Evolutionary conservation across 2,888 invertebrate species (phyloP), one percentile per base, ranked within the genome.

Genomic region (Zaprionus lineosus): DNA sequence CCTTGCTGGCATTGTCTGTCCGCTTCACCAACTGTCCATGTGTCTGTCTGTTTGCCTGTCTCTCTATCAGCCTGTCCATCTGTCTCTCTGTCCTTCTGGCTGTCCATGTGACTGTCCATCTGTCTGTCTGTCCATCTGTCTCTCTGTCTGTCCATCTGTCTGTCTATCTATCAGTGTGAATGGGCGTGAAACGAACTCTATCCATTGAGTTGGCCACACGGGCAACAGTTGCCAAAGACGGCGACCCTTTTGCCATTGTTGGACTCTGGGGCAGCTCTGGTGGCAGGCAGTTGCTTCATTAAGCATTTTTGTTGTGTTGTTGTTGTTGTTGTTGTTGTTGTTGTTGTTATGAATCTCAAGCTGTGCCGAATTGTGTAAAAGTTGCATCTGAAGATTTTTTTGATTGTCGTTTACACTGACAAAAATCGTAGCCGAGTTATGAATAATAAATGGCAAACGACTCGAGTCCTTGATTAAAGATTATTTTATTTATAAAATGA

Each of bases 221-320:
- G 79, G 55, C 70, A 78, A 79, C 77, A 76, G 77, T 78, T 83
- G 81, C 74, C 69, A 66, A 63, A 69, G 73, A 66, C 61, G 70
- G 53, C 52, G 81, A 73, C 84, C 77, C 67, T 67, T 74, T 67
- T 53, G 55, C 51, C 53, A 40, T 43, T 65, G 53, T 57, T 44
- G 41, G 46, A 46, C 16, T 37, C 29, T 37, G 15, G 21, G 37
- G 40, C 6, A 24, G 6, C 15, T 18, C 16, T n/a, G 40, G 24
- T 21, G 14, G 28, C 19, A 37, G 56, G 51, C 74, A 46, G 69
- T 60, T 51, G 84, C 74, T 78, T 78, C 84, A 83, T 83, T 78
- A 78, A 76, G 77, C 64, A 73, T 76, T 75, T 69, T 69, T 63
- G 34, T 53, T 53, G 36, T 18, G 14, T 9, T 36, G 36, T 43